Evolutionary conservation across 2,888 invertebrate genomes (phyloP).

Genomic region (Fragum whitleyi): DNA sequence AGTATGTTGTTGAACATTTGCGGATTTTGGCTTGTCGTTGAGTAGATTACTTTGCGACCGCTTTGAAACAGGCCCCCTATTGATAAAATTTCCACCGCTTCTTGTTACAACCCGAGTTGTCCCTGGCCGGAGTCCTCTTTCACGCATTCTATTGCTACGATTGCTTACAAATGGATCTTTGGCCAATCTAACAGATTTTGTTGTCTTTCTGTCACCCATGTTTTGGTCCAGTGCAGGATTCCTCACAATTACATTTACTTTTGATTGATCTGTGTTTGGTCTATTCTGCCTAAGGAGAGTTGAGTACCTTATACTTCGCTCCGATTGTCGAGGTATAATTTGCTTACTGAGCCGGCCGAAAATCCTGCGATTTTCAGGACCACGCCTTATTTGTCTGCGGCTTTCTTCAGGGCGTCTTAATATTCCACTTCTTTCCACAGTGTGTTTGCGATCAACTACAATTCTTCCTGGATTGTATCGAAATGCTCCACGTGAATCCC

Average conservation of each 20-base stretch:
- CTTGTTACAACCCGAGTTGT: background rate
- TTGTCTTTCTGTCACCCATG: background rate
- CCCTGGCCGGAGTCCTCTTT: background rate
- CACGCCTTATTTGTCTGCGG: background rate
- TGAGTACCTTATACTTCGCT: background rate
- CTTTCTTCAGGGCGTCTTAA: background rate
- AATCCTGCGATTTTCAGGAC: background rate
- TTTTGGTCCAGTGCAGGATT: no score
- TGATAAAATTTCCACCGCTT: no score
- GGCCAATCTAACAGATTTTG: background rate
- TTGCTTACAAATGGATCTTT: background rate
- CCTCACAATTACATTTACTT: background rate
- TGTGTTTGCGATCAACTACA: background rate
- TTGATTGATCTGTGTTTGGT: background rate
- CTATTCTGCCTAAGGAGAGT: background rate
- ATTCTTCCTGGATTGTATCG: background rate
- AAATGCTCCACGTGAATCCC: background rate
- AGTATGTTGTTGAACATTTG: no score
- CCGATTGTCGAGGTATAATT: background rate
- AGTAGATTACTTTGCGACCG: no score
- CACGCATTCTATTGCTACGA: background rate
- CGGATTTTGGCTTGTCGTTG: no score
- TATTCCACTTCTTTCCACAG: background rate
- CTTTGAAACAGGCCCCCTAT: no score
- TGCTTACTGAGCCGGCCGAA: background rate